Evolutionary conservation across 2,888 invertebrate species (phyloP), one percentile per base, ranked within the genome.

Genomic region (Nomada hirtipes): DNA sequence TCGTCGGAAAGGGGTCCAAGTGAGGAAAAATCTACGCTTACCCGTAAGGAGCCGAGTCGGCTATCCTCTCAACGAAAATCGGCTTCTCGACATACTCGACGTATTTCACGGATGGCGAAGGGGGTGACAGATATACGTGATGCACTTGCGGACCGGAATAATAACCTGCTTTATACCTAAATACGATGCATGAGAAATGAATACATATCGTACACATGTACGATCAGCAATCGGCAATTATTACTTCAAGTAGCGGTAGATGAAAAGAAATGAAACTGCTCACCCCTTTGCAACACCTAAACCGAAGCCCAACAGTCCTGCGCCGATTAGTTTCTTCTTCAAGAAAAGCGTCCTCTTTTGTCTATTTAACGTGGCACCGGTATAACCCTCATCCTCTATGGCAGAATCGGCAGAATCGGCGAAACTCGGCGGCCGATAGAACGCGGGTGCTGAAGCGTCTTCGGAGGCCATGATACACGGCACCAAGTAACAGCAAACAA

Each of bases 41-140:
- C 82, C 82, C 82, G 2, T 82, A 82, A 9, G 82, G 57, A 36
- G 61, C 26, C 20, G 80, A 20, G 1, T 76, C 92, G 59, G 92
- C 80, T 76, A 93, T 89, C 84, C 88, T 92, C 77, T 92, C 90
- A 11, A 93, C 88, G 86, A 85, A 93, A 65, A 93, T 89, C 15
- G 93, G 93, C 86, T 93, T 92, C 72, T 93, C 93, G 1, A 93
- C 90, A 79, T 93, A 93, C 76, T 93, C 93, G 47, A 93, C 89
- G 80, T 93, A 93, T 76, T 90, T 92, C 47, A 90, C 89, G 20
- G 91, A 76, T 50, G 92, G 79, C 23, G 91, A 89, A 2, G 92
- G 91, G 4, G 92, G 88, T 15, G 92, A 89, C 10, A 91, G 57
- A 80, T 93, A 93, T 20, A 93, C 92, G 71, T 92, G 93, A 79